These are phyloP conservation scores for Spea multiplicata DNA, from an alignment of 2,113 vertebrate genomes.

Conservation along the genomic window DNA sequence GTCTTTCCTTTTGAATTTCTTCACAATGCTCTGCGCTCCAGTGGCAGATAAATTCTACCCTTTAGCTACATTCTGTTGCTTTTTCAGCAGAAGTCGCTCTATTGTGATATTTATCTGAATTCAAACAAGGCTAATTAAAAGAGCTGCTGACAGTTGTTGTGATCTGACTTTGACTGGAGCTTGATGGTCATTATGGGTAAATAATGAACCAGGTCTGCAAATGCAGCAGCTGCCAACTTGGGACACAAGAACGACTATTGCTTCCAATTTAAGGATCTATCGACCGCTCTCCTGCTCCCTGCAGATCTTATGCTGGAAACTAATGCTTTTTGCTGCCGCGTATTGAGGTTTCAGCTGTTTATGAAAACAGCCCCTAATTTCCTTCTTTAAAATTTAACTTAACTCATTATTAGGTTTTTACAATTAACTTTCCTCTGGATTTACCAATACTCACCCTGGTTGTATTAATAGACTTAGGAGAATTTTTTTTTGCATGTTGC, in stretches of 20 bases:
- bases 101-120: slow-evolving; percentile 87
- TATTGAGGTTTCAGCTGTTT: slow-evolving; percentile 84
- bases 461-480: too few species aligned
- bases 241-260: slow-evolving; percentile 75
- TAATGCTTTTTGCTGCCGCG: slow-evolving; percentile 72
- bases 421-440: slow-evolving; percentile 61
- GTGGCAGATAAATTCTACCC: slow-evolving; percentile 55
- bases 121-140: slow-evolving; percentile 87
- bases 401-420: slow-evolving; percentile 84
- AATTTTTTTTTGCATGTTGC: too few species aligned
- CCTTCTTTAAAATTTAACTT: slow-evolving; percentile 90
- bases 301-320: slow-evolving; percentile 76
- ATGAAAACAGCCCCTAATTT: slow-evolving; percentile 70
- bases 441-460: too few species aligned
- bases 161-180: slow-evolving; percentile 83
- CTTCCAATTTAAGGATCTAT: slow-evolving; percentile 85
- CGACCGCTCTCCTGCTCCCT: slow-evolving; percentile 75
- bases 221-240: slow-evolving; percentile 81
- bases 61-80: slow-evolving; percentile 62
- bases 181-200: slow-evolving; percentile 90
- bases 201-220: slow-evolving; percentile 86
- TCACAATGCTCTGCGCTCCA: slow-evolving; percentile 45
- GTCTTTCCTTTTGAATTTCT: slow-evolving; percentile 43
- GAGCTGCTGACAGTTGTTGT: slow-evolving; percentile 85
- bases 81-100: slow-evolving; percentile 72